A percentile compares a stretch with the other conserved stretches of the same genome.
Evolutionary conservation across 2,113 vertebrate genomes (phyloP).

Genomic region (Garra rufa): DNA sequence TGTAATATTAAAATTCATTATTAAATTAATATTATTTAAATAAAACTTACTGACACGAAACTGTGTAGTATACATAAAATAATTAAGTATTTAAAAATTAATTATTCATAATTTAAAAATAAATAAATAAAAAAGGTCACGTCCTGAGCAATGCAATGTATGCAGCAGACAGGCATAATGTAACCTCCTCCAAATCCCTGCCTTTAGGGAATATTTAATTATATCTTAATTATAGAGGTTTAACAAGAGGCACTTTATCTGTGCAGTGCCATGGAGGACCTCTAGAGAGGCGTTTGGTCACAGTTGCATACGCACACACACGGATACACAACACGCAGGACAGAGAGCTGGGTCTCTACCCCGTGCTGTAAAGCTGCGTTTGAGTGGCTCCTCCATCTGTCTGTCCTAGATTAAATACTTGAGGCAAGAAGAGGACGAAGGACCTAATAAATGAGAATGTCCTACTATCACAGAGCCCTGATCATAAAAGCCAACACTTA

Average conservation of each 20-base stretch:
- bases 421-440: conserved; percentile 10
- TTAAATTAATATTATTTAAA: background rate
- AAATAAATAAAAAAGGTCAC: conserved; percentile 43
- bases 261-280: conserved; percentile 38
- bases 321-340: conserved; percentile 38
- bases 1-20: background rate
- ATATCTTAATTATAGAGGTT: conserved; percentile 61
- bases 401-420: conserved; percentile 52
- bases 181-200: conserved; percentile 48
- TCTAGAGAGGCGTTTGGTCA: conserved; percentile 49
- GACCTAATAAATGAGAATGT: conserved; percentile 26
- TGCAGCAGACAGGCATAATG: conserved; percentile 29
- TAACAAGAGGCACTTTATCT: conserved; percentile 55
- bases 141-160: conserved; percentile 38
- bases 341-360: conserved; percentile 35
- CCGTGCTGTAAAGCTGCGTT: conserved; percentile 44
- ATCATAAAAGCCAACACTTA: background rate
- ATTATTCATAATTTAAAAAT: background rate
- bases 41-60: background rate
- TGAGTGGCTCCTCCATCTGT: conserved; percentile 40
- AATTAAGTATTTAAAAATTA: background rate
- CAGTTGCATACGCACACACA: conserved; percentile 41
- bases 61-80: background rate
- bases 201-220: conserved; percentile 54
- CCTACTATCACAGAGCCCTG: conserved; percentile 7